These are phyloP conservation scores for Heliopora coerulea DNA, from an alignment of 92 coral and sea anemone genomes.

Conservation along the genomic window DNA sequence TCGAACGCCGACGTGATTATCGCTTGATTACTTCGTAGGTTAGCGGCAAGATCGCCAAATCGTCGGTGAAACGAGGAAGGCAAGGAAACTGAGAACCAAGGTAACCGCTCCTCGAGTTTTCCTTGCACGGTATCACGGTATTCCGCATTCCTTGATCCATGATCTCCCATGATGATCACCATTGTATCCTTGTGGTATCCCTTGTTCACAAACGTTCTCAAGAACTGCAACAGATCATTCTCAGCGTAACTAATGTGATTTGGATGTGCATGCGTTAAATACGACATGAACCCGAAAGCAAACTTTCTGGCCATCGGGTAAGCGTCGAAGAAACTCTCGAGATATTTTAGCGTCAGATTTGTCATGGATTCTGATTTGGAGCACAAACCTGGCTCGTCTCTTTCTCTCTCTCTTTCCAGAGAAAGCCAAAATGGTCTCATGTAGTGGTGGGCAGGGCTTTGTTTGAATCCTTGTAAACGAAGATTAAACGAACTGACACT, in stretches of 20 bases:
- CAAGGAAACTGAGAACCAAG: constrained; percentile 85
- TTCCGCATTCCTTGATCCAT: constrained; percentile 87
- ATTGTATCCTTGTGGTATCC: constrained; percentile 71
- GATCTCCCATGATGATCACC: constrained; percentile 72
- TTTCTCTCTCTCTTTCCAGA: constrained; percentile 48
- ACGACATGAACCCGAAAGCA: constrained; percentile 67
- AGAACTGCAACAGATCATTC: constrained; percentile 63
- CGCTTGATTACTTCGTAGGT: constrained; percentile 66
- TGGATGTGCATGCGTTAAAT: constrained; percentile 74
- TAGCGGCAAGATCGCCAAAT: constrained; percentile 65
- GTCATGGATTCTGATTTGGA: constrained; percentile 70
- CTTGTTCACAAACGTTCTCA: constrained; percentile 52
- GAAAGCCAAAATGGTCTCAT: constrained; percentile 86
- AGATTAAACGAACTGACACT: constrained; percentile 67
- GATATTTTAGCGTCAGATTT: constrained; percentile 76
- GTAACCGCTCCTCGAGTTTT: constrained; percentile 90
- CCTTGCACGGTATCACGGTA: constrained; percentile 88
- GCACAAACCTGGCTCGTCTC: constrained; percentile 82
- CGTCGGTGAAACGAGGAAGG: constrained; percentile 71
- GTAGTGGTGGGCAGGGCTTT: constrained; percentile 70
- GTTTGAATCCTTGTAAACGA: constrained; percentile 64
- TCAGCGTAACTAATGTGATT: constrained; percentile 71
- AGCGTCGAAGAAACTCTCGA: constrained; percentile 64
- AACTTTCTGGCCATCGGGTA: constrained; percentile 74
- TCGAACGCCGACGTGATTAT: constrained; percentile 81